Conservation (phyloP, 2,888 invertebrate genomes). For the Alentia gelatinosa region DNA sequence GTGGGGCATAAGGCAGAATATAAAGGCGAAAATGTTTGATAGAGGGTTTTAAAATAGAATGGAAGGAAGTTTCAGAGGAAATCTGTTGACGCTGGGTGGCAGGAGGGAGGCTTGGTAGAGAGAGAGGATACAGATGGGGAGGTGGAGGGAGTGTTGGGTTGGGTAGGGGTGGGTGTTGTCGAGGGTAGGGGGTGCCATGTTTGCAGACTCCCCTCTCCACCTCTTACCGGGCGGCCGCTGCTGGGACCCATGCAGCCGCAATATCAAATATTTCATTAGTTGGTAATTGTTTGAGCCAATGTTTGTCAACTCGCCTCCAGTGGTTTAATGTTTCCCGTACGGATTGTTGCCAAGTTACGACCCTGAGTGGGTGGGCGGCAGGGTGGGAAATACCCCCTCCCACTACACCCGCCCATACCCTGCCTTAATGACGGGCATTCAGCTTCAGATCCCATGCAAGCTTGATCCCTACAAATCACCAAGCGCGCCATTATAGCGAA, state of each 20-base stretch:
- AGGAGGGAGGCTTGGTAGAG: background rate
- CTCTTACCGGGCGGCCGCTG: background rate
- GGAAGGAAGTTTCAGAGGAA: too few relatives aligned
- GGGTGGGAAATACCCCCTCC: too few relatives aligned
- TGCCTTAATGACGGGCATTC: too few relatives aligned
- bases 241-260: background rate
- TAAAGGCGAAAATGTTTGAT: too few relatives aligned
- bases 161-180: background rate
- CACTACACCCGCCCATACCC: too few relatives aligned
- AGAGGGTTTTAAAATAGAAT: too few relatives aligned
- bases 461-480: too few relatives aligned
- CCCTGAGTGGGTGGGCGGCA: background rate
- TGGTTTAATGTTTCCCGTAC: background rate
- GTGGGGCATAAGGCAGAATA: too few relatives aligned
- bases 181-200: background rate
- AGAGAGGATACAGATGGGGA: too few relatives aligned
- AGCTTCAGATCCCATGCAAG: too few relatives aligned
- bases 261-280: constrained; percentile 47
- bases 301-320: background rate
- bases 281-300: constrained; percentile 49
- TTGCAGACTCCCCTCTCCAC: constrained; percentile 6
- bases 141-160: background rate
- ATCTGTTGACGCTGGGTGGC: background rate
- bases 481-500: too few relatives aligned
- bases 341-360: background rate